Conservation (phyloP, 2,888 invertebrate genomes). For the Platynereis dumerilii region DNA sequence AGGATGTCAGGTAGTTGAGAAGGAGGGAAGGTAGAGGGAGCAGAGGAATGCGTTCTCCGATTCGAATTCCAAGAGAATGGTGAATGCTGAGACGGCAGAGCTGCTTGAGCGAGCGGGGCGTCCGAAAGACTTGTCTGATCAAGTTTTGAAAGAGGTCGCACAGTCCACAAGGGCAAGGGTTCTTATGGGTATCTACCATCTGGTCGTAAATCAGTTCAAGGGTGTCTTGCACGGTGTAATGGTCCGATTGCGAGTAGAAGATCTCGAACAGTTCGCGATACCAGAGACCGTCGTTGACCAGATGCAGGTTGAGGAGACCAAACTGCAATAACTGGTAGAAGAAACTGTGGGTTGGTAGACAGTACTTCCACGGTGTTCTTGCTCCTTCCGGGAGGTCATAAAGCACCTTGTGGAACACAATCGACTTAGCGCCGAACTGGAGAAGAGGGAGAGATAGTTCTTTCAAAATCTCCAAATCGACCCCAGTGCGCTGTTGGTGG, state of each 20-base stretch:
- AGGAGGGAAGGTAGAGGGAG: conserved; percentile 13
- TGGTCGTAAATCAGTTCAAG: conserved; percentile 6
- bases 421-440: conserved; percentile 27
- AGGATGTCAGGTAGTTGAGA: conserved; percentile 17
- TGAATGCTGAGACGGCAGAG: conserved; percentile 20
- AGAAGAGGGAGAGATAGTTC: conserved; percentile 14
- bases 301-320: conserved; percentile 30
- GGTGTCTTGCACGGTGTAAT: conserved; percentile 25
- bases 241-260: conserved; percentile 16
- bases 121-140: conserved; percentile 4
- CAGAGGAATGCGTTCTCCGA: conserved; percentile 5
- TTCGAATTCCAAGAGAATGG: background rate
- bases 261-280: conserved; percentile 21
- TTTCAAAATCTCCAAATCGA: conserved; percentile 19
- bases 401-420: conserved; percentile 25
- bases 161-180: conserved; percentile 13
- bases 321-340: conserved; percentile 32
- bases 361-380: conserved; percentile 2
- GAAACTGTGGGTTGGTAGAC: conserved; percentile 24
- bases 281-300: conserved; percentile 15
- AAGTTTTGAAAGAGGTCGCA: conserved; percentile 16
- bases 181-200: conserved; percentile 13
- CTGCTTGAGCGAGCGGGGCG: conserved; percentile 26
- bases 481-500: conserved; percentile 9
- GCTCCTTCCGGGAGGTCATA: conserved; percentile 11